phyloP scores from a whole-genome alignment of 2,888 invertebrate species.

The Chelonus formosanus region DNA sequence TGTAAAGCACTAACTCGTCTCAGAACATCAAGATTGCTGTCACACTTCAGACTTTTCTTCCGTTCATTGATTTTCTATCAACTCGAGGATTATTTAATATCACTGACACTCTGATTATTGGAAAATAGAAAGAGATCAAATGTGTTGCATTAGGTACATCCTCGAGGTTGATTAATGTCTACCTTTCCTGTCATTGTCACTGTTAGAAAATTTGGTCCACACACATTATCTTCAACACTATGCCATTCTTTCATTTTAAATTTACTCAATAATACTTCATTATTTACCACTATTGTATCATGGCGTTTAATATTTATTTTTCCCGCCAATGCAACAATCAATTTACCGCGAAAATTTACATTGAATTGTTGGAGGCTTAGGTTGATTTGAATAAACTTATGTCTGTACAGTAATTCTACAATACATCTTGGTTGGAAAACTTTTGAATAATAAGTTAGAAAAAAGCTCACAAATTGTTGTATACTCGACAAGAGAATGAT shows the following conservation, averaged over 20 bases:
- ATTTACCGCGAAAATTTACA: no score
- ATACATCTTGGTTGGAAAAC: no score
- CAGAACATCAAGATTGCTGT: conserved; percentile 14
- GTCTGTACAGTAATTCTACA: no score
- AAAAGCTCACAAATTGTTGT: no score
- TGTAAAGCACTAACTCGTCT: conserved; percentile 15
- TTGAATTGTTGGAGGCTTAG: no score
- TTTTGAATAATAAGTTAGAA: no score
- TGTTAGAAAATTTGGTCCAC: no score
- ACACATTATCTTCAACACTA: no score
- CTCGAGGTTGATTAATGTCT: conserved; percentile 31
- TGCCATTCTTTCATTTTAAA: no score
- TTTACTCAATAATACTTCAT: background rate
- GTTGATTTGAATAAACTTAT: no score
- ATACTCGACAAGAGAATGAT: no score
- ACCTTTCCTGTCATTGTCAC: conserved; percentile 6
- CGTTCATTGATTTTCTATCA: conserved; percentile 26
- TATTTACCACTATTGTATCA: background rate
- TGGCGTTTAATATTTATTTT: background rate
- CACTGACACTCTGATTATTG: conserved; percentile 33
- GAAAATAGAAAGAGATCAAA: conserved; percentile 21
- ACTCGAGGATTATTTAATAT: conserved; percentile 23
- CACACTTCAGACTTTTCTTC: conserved; percentile 21
- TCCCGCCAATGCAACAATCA: no score
- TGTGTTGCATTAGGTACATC: conserved; percentile 26